Percentiles rank a stretch among this genome's conserved stretches.
Conservation (phyloP, 2,797 vertebrate species). For the Pseudochaenichthys georgianus region DNA sequence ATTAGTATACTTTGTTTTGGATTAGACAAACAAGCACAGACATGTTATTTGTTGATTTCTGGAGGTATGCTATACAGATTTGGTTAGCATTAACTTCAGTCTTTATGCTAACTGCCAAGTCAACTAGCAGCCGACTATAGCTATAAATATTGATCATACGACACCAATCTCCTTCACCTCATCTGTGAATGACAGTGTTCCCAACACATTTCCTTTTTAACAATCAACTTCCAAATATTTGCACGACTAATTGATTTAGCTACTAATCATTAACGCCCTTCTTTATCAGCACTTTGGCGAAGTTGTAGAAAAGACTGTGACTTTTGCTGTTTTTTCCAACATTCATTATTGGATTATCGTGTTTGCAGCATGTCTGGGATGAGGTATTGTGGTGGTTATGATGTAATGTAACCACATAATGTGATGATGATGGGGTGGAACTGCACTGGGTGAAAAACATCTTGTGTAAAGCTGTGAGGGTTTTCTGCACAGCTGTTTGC, state of each 20-base stretch:
- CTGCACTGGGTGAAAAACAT: constrained; percentile 49
- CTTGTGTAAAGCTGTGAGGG: constrained; percentile 20
- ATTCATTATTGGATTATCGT: constrained; percentile 53
- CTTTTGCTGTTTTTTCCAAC: constrained; percentile 37
- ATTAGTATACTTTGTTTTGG: too few relatives aligned
- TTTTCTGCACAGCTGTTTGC: constrained; percentile 17
- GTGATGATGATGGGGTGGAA: constrained; percentile 56
- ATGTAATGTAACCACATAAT: constrained; percentile 68
- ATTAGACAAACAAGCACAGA: too few relatives aligned
- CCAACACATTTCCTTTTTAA: not conserved
- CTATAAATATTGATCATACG: too few relatives aligned
- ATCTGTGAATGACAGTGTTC: not conserved
- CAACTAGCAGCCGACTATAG: not conserved
- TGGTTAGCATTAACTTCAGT: not conserved
- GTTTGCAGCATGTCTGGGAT: constrained; percentile 53
- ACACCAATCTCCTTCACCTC: too few relatives aligned
- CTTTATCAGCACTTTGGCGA: not conserved
- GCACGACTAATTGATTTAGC: not conserved
- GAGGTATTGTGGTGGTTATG: constrained; percentile 42
- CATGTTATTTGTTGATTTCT: too few relatives aligned
- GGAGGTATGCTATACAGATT: too few relatives aligned
- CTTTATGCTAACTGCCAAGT: constrained; percentile 1
- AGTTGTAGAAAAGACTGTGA: not conserved
- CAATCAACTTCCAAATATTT: not conserved
- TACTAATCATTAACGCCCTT: not conserved